Evolutionary conservation across 2,888 invertebrate species (phyloP).

Genomic region (Altica lythri): DNA sequence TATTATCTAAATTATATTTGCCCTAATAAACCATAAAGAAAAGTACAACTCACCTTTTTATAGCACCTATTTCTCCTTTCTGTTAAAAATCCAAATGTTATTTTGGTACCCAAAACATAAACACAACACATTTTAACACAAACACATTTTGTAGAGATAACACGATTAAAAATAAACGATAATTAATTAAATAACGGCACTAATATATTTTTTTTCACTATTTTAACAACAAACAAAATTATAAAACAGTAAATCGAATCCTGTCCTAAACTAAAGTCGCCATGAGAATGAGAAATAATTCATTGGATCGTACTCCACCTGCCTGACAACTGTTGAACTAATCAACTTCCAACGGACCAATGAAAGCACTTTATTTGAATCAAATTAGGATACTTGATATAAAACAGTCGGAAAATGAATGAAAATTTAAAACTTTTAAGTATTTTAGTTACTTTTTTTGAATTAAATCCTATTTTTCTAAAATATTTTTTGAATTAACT

Average conservation of each 20-base stretch:
- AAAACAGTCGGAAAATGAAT: too few relatives aligned
- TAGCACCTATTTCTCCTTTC: constrained; percentile 35
- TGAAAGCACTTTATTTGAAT: constrained; percentile 11
- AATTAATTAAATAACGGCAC: constrained; percentile 31
- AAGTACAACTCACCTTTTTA: constrained; percentile 37
- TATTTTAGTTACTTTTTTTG: too few relatives aligned
- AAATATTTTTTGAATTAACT: too few relatives aligned
- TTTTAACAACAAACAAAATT: constrained; percentile 41
- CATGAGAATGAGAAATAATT: constrained; percentile 44
- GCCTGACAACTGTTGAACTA: constrained; percentile 51
- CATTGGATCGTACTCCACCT: constrained; percentile 45
- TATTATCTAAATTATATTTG: background rate
- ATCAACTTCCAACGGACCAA: constrained; percentile 38
- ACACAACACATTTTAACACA: constrained; percentile 51
- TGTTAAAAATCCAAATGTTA: constrained; percentile 46
- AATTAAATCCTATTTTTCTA: too few relatives aligned
- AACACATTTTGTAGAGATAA: constrained; percentile 44
- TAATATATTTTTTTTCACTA: constrained; percentile 31
- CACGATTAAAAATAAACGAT: constrained; percentile 27
- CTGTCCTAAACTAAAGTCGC: constrained; percentile 41
- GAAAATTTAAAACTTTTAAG: too few relatives aligned
- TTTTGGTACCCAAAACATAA: constrained; percentile 49
- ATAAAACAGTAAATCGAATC: constrained; percentile 37
- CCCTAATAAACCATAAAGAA: constrained; percentile 8
- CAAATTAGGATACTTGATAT: constrained; percentile 1